Evolutionary conservation across 2,113 vertebrate species (phyloP), one percentile per base, ranked within the genome.

Genomic region (Rhinogobius similis): DNA sequence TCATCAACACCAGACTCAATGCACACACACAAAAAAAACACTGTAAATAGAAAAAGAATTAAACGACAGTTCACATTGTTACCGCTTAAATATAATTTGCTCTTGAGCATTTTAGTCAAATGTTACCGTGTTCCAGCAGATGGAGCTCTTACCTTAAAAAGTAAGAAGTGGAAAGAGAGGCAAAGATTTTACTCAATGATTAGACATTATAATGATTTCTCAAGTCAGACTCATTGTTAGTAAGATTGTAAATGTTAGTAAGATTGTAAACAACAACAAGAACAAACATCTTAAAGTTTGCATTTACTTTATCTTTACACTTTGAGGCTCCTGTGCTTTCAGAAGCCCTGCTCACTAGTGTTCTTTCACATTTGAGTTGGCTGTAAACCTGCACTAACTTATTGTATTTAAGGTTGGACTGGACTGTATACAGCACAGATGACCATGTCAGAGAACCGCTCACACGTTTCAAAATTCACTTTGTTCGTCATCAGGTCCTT

Each of bases 111-210:
- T 48, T n/a, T 11, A 26, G 7, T 16, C 4, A 16, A 14, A 56
- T 27, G 12, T 56, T 14, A 7, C 26, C 24, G 5, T 56, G 1
- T 27, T 32, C 43, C 86, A 68, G 7, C 1, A 88, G 88, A 79
- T 72, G 86, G 83, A 0, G 66, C 78, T 67, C 18, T 73, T 43
- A 26, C 50, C 44, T 55, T 23, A 72, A 10, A 3, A 36, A 64
- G 62, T 2, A 16, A 20, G 38, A 27, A 5, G 12, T 55, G 52
- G n/a, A n/a, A 48, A 48, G 18, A 2, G 3, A 48, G 5, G 16
- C 18, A n/a, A 50, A 50, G n/a, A 21, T 10, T 50, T 8, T 10
- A 21, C 20, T n/a, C n/a, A 50, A 50, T 9, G 10, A 7, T 13
- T 5, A 46, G 16, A 5, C 41, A 43, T n/a, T n/a, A n/a, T n/a